These are phyloP conservation scores for Callithrix jacchus DNA, from an alignment of 2,113 vertebrate species.

Conservation along the genomic window DNA sequence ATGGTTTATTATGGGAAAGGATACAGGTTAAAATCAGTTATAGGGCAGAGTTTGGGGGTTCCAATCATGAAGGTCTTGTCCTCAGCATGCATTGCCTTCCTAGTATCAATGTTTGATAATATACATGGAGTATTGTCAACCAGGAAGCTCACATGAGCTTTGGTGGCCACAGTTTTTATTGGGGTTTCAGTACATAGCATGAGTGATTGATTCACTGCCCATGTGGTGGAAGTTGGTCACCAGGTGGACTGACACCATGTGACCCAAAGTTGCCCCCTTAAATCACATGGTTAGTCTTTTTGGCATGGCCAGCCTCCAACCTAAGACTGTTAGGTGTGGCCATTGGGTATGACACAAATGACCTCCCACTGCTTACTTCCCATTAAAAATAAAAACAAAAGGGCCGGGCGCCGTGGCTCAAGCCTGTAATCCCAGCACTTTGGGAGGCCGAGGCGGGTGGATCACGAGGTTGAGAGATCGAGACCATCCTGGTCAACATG, in stretches of 20 bases:
- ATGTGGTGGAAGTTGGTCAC: background rate
- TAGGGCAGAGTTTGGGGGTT: background rate
- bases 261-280: background rate
- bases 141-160: background rate
- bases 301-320: background rate
- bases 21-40: background rate
- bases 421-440: too few relatives aligned
- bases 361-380: background rate
- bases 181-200: background rate
- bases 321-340: background rate
- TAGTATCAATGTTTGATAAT: too few relatives aligned
- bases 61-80: background rate
- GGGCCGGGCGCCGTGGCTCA: too few relatives aligned
- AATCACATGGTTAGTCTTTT: background rate
- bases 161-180: background rate
- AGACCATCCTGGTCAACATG: too few relatives aligned
- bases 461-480: too few relatives aligned
- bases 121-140: fast-evolving
- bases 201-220: background rate
- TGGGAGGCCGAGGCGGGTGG: too few relatives aligned
- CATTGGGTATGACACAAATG: background rate
- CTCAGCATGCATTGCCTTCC: background rate
- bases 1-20: background rate
- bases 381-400: constrained; percentile 12
- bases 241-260: background rate